These are phyloP conservation scores for Gibbula magus DNA, from an alignment of 2,888 invertebrate genomes.

Conservation along the genomic window DNA sequence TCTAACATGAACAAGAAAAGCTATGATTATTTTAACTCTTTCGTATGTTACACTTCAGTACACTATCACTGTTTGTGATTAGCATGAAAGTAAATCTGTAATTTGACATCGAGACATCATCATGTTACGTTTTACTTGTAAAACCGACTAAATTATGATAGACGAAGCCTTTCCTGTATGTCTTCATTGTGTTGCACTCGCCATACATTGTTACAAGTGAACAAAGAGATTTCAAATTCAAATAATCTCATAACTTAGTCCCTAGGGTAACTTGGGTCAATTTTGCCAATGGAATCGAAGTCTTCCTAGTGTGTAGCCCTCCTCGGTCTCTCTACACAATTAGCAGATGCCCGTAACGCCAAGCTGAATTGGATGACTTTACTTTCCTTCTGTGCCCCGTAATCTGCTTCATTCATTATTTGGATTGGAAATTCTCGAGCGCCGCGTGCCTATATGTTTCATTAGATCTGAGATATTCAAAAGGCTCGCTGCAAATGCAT, in stretches of 20 bases:
- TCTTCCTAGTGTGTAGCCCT: neutral
- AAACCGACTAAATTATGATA: too few relatives aligned
- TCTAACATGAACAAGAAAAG: too few relatives aligned
- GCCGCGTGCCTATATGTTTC: constrained; percentile 4
- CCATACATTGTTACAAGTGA: neutral
- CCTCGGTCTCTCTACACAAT: neutral
- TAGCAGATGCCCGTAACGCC: neutral
- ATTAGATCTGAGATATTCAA: constrained; percentile 11
- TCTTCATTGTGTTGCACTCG: too few relatives aligned
- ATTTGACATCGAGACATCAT: too few relatives aligned
- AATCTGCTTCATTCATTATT: constrained; percentile 4
- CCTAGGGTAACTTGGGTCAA: neutral
- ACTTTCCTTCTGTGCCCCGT: neutral
- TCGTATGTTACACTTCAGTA: too few relatives aligned
- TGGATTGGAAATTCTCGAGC: constrained; percentile 15
- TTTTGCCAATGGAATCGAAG: neutral
- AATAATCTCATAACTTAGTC: neutral
- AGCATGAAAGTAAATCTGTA: too few relatives aligned
- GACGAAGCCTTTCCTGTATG: too few relatives aligned
- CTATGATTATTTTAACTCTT: too few relatives aligned
- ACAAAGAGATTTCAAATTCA: neutral
- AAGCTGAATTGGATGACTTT: neutral
- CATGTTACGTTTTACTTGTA: too few relatives aligned
- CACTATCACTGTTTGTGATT: too few relatives aligned
- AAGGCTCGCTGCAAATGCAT: neutral